These are phyloP conservation scores for Dipodomys merriami DNA, from an alignment of 2,113 vertebrate genomes.

Conservation along the genomic window DNA sequence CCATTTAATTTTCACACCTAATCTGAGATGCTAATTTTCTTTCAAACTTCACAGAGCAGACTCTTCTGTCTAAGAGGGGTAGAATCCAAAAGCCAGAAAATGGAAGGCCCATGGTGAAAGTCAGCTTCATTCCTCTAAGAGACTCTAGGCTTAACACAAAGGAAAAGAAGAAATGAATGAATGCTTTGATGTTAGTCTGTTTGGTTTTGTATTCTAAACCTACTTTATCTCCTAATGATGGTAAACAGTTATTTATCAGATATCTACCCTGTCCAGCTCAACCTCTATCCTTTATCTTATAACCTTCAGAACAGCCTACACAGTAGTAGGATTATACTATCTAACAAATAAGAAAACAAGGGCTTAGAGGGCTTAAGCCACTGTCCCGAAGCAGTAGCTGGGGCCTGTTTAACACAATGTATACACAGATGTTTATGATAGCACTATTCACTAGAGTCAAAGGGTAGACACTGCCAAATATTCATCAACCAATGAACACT, in stretches of 20 bases:
- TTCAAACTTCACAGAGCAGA: slow-evolving; percentile 29
- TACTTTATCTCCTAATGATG: background rate
- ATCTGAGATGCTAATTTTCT: slow-evolving; percentile 62
- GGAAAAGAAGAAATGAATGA: background rate
- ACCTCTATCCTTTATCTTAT: background rate
- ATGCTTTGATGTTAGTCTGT: background rate
- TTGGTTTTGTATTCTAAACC: background rate
- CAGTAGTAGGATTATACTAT: background rate
- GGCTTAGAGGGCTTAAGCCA: background rate
- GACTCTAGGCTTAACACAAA: background rate
- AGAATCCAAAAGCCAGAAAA: slow-evolving; percentile 10
- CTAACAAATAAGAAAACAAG: background rate
- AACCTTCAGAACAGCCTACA: background rate
- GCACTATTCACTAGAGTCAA: background rate
- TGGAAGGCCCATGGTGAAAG: background rate
- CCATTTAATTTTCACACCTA: slow-evolving; percentile 63
- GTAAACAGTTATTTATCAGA: background rate
- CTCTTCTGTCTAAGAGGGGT: slow-evolving; percentile 21
- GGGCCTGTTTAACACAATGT: background rate
- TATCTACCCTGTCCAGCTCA: background rate
- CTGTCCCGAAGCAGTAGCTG: background rate
- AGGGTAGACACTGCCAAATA: background rate
- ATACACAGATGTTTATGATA: background rate
- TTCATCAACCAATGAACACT: background rate
- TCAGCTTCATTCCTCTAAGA: background rate